A percentile compares a stretch with the other conserved stretches of the same genome.
phyloP scores from a whole-genome alignment of 2,113 vertebrate species.

The Thalassarche chlororhynchos region DNA sequence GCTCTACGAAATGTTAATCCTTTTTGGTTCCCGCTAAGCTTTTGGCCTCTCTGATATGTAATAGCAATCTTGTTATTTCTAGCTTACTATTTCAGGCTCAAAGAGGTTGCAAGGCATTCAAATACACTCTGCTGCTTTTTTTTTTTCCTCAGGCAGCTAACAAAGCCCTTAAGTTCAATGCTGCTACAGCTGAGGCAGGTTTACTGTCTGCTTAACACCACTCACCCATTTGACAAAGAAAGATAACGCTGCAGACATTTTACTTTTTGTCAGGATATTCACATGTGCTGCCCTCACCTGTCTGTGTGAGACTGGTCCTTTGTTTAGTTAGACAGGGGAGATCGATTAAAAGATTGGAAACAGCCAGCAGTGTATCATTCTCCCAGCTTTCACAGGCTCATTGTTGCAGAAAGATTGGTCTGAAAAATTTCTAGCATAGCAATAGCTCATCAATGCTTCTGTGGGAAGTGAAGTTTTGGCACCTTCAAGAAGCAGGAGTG shows the following conservation, averaged over 20 bases:
- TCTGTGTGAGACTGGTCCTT: slow-evolving; percentile 1
- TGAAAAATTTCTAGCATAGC: background rate
- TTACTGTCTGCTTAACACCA: slow-evolving; percentile 5
- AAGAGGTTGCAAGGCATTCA: background rate
- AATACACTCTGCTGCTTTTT: background rate
- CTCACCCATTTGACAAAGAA: slow-evolving; percentile 16
- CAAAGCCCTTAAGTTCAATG: background rate
- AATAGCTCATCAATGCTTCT: background rate
- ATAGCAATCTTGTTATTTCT: slow-evolving; percentile 1
- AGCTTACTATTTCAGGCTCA: background rate
- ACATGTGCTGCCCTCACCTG: slow-evolving; percentile 27
- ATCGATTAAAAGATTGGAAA: background rate
- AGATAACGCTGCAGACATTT: slow-evolving; percentile 1
- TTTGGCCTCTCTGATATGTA: background rate
- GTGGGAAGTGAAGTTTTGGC: background rate
- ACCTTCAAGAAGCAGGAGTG: background rate
- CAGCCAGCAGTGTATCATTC: background rate
- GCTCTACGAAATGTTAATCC: background rate
- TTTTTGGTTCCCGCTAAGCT: background rate
- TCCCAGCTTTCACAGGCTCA: background rate
- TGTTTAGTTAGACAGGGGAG: slow-evolving; percentile 32
- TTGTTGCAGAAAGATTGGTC: background rate
- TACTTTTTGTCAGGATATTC: slow-evolving; percentile 7
- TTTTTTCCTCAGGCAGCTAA: background rate
- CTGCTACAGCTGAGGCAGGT: background rate